phyloP scores from a whole-genome alignment of 2,113 vertebrate species.

The Progne subis region DNA sequence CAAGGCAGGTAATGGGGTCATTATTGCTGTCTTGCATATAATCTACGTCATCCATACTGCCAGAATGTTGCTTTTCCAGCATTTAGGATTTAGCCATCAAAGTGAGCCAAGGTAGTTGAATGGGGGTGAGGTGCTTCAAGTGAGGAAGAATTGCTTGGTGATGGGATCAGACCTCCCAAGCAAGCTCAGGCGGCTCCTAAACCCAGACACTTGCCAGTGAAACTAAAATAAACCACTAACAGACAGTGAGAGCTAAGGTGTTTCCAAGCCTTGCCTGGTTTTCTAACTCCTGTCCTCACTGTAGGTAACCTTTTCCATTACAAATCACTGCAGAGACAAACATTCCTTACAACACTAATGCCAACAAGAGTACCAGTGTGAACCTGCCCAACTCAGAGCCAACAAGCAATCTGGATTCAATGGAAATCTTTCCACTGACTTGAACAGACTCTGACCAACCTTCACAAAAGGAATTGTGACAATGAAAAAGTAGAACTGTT shows the following conservation, averaged over 20 bases:
- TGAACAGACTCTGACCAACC: not conserved
- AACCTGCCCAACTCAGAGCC: not conserved
- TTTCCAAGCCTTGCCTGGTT: not conserved
- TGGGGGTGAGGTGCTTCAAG: slow-evolving; percentile 33
- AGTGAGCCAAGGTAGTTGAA: slow-evolving; percentile 21
- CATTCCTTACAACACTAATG: not conserved
- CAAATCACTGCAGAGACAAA: not conserved
- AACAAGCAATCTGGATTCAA: not conserved
- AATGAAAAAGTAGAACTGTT: not conserved
- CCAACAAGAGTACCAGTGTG: not conserved
- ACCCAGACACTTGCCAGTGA: not conserved
- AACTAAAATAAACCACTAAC: not conserved
- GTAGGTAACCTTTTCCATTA: slow-evolving; percentile 1
- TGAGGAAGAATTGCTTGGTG: slow-evolving; percentile 16
- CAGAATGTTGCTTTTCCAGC: not conserved
- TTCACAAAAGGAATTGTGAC: not conserved
- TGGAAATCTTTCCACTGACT: not conserved
- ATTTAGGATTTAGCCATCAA: not conserved
- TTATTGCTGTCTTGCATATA: not conserved
- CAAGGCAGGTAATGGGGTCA: accelerated
- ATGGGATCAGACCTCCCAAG: slow-evolving; percentile 17
- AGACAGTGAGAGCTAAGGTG: not conserved
- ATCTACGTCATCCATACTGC: not conserved
- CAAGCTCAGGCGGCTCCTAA: slow-evolving; percentile 33
- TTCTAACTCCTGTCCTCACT: not conserved